A percentile compares a stretch with the other conserved stretches of the same genome.
These are phyloP conservation scores for Scolopax bukidnonensis DNA, from an alignment of 2,797 vertebrate genomes.

Conservation along the genomic window DNA sequence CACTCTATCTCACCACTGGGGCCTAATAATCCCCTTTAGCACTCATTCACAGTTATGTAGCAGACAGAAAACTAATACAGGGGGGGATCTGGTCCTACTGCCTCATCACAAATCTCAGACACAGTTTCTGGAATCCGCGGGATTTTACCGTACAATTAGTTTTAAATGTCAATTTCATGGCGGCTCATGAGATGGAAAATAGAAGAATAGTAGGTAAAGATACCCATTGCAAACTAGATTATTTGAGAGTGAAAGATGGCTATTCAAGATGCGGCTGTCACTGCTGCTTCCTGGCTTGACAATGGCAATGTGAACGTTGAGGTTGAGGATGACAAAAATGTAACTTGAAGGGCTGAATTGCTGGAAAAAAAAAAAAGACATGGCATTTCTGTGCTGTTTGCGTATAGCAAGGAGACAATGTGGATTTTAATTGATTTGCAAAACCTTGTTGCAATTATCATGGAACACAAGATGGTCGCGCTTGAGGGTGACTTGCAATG, in stretches of 20 bases:
- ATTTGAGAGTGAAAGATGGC: conserved; percentile 61
- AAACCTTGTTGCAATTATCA: conserved; percentile 3
- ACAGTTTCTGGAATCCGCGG: conserved; percentile 74
- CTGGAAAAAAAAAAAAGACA: background rate
- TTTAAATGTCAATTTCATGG: conserved; percentile 98
- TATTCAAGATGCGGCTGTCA: conserved; percentile 45
- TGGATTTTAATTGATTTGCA: conserved; percentile 39
- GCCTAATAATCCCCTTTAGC: conserved; percentile 83
- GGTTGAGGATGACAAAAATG: conserved; percentile 37
- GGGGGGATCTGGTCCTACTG: conserved; percentile 73
- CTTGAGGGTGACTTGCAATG: background rate
- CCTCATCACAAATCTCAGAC: conserved; percentile 78
- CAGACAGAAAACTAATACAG: conserved; percentile 77
- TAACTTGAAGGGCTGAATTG: background rate
- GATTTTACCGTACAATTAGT: conserved; percentile 89
- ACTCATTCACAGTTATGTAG: conserved; percentile 77
- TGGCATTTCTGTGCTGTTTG: background rate
- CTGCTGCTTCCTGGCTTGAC: conserved; percentile 16
- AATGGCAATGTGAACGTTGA: background rate
- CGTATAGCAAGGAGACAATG: background rate
- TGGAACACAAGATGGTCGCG: background rate
- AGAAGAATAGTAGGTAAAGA: conserved; percentile 72
- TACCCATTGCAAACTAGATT: conserved; percentile 62
- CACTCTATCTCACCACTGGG: conserved; percentile 78
- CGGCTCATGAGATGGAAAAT: conserved; percentile 84